A percentile compares a stretch with the other conserved stretches of the same genome.
Evolutionary conservation across 2,888 invertebrate species (phyloP).

Genomic region (Rotaria socialis): DNA sequence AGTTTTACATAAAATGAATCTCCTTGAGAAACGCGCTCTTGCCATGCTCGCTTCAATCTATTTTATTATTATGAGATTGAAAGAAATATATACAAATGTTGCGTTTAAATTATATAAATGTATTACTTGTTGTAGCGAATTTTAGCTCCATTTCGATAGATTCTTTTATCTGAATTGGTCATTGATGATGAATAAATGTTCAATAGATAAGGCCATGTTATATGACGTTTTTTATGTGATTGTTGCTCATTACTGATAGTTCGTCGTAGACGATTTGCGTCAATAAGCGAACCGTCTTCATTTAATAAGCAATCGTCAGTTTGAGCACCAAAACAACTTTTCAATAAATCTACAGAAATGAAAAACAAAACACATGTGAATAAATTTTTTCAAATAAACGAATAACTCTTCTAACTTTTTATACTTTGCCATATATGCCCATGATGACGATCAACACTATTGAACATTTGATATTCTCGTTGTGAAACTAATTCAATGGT

Average conservation of each 20-base stretch:
- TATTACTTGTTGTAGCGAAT: not conserved
- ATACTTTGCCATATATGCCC: not conserved
- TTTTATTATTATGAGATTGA: too few species aligned
- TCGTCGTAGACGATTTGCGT: not conserved
- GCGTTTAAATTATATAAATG: too few species aligned
- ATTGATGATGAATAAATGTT: not conserved
- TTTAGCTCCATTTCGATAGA: not conserved
- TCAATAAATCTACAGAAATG: not conserved
- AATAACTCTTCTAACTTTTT: not conserved
- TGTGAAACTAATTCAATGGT: not conserved
- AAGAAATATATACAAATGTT: too few species aligned
- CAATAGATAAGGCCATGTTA: not conserved
- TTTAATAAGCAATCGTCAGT: not conserved
- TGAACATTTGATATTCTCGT: not conserved
- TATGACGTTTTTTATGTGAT: not conserved
- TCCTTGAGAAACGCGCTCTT: not conserved
- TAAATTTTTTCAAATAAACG: not conserved
- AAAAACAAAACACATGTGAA: not conserved
- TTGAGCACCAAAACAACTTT: not conserved
- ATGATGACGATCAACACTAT: not conserved
- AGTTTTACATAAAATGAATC: constrained; percentile 65
- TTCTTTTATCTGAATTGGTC: not conserved
- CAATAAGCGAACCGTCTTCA: not conserved
- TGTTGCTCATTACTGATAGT: not conserved
- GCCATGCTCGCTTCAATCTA: constrained; percentile 38